Base-by-base conservation (phyloP, 2,888 invertebrate genomes). In the Lottia scabra region DNA sequence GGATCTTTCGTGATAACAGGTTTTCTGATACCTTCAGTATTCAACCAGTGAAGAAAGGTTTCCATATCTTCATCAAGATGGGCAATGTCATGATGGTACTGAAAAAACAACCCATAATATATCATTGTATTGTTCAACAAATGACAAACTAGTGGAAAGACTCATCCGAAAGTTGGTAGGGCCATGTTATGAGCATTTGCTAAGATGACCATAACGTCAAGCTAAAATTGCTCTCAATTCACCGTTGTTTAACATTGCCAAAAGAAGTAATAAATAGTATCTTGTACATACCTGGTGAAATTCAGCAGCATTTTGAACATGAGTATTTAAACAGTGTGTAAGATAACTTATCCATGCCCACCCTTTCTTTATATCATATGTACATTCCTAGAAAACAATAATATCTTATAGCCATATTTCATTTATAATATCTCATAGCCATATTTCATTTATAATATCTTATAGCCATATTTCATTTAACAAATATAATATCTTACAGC, bases 271-370 rank as follows among this genome's bases (percentile, higher is more conserved):
- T 65, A 23, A 38, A 19, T 38, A 23, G 44, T 48, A 69, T 16
- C 45, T 26, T 23, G 63, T 16, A 63, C 71, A 70, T 72, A 88
- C 88, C 85, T 87, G 85, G 68, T 88, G 87, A 69, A 84, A 87
- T 3, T 81, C 80, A 0, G 86, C 81, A 19, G 88, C 87, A 73
- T 87, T 86, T 16, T 80, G 69, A 43, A 87, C 77, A 69, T 88
- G 88, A 19, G 77, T 78, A 27, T 86, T 81, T 75, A 85, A 75
- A 81, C 88, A 88, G 30, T 76, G 73, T 16, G 81, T 78, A 12
- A 86, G 83, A 15, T 84, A 80, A 10, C 79, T 73, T 43, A 87
- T 71, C 87, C 87, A 88, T 13, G 67, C 66, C 88, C 88, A 88
- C 30, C 84, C 83, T 46, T 84, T 79, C 46, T 84, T 76, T 26